These are phyloP conservation scores for Desmophyllum pertusum DNA, from an alignment of 92 coral and sea anemone species.

Conservation along the genomic window DNA sequence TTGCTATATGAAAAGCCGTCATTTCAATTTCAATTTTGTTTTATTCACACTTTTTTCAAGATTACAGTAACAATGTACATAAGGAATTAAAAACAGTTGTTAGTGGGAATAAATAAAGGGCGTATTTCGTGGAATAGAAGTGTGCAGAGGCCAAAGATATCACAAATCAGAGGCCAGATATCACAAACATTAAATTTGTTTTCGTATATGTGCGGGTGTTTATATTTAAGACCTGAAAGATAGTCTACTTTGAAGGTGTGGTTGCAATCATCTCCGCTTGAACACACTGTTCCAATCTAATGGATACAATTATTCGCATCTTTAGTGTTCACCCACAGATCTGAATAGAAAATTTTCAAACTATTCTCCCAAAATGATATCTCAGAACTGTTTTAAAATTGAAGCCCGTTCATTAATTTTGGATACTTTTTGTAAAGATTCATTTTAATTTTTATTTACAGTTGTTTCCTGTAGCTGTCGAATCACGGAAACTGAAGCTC, in stretches of 20 bases:
- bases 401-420: neutral
- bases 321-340: neutral
- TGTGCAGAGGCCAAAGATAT: no score
- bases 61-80: no score
- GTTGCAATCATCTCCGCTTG: neutral
- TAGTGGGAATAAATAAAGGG: no score
- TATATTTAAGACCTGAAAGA: neutral
- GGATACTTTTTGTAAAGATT: neutral
- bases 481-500: constrained; percentile 21
- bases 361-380: neutral
- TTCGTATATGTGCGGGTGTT: neutral
- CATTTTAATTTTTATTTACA: constrained; percentile 2
- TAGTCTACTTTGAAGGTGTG: neutral
- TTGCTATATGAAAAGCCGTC: no score
- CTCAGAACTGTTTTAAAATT: neutral
- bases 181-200: no score
- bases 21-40: no score
- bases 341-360: neutral
- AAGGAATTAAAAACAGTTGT: no score
- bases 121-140: no score
- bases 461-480: constrained; percentile 15
- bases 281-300: neutral
- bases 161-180: no score
- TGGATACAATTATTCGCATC: neutral
- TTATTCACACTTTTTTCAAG: no score